phyloP scores from a whole-genome alignment of 2,888 invertebrate species.

The Eristalis intricaria region DNA sequence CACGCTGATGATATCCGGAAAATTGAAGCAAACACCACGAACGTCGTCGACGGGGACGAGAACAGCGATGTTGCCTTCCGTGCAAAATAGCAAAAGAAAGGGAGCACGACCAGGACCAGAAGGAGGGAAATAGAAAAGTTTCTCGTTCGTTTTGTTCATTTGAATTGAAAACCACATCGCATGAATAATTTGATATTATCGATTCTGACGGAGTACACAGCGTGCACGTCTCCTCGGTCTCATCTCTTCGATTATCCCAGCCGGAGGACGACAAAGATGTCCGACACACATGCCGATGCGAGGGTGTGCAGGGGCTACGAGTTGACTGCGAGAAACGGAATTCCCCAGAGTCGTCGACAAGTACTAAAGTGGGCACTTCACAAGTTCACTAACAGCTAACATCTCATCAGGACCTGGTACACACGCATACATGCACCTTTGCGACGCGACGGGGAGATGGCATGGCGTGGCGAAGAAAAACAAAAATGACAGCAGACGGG shows the following conservation, averaged over 20 bases:
- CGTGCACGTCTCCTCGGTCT: conserved; percentile 23
- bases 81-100: conserved; percentile 17
- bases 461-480: not conserved
- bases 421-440: conserved; percentile 13
- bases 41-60: not conserved
- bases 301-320: conserved; percentile 24
- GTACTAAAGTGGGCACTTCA: conserved; percentile 70
- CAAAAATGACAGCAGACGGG: conserved; percentile 16
- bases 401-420: conserved; percentile 47
- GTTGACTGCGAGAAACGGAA: conserved; percentile 63
- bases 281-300: conserved; percentile 2
- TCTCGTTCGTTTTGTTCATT: conserved; percentile 62
- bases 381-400: conserved; percentile 69
- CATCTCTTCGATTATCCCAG: conserved; percentile 37
- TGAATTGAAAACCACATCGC: conserved; percentile 72
- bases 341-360: conserved; percentile 69
- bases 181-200: conserved; percentile 72
- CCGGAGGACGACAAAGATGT: conserved; percentile 45
- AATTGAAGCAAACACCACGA: conserved; percentile 68
- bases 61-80: conserved; percentile 9
- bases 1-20: conserved; percentile 69
- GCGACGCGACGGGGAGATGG: not conserved
- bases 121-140: conserved; percentile 63
- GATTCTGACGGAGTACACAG: conserved; percentile 61
- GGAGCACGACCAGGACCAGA: conserved; percentile 2